Base-by-base conservation (phyloP, 2,888 invertebrate genomes). In the Tetramorium bicarinatum region DNA sequence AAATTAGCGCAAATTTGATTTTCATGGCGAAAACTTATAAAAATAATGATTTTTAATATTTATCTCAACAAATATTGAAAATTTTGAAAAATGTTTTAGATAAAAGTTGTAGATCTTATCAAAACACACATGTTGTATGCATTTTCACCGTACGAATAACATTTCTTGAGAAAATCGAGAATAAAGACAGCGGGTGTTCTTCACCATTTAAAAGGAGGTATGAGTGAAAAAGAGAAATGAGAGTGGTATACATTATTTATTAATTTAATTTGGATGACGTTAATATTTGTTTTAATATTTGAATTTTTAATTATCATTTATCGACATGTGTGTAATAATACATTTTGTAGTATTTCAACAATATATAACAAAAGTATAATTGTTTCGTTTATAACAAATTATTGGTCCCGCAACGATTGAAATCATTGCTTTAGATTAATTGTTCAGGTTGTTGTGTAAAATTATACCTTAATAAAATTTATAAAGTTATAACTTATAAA, bases 181-280 rank as follows among this genome's bases (percentile, higher is more conserved):
- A n/a, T n/a, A n/a, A n/a, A n/a, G n/a, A n/a, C n/a, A n/a, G n/a
- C n/a, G n/a, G n/a, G n/a, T n/a, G n/a, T n/a, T n/a, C n/a, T n/a
- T n/a, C n/a, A n/a, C n/a, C 8, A n/a, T 69, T 34, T 4, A 34
- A 34, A 71, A 9, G 3, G 3, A 38, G 21, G 21, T 56, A 74
- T 47, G 47, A 54, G 3, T 47, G 44, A 21, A 21, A 61, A 6
- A 75, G n/a, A 44, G 44, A 61, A 18, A 29, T 41, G 38, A 25
- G 47, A 69, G 38, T 9, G 13, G 49, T 38, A 8, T 29, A 75
- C 21, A 47, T 79, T 79, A 47, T 79, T 79, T 71, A 79, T 71
- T 71, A 7, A 49, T 69, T 3, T 56, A 69, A 47, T 34, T 56
- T 56, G 11, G 4, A 59, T 29, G n/a, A 52, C 41, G n/a, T 77